Conservation (phyloP, 2,113 vertebrate species). For the Psilopsiagon aurifrons region DNA sequence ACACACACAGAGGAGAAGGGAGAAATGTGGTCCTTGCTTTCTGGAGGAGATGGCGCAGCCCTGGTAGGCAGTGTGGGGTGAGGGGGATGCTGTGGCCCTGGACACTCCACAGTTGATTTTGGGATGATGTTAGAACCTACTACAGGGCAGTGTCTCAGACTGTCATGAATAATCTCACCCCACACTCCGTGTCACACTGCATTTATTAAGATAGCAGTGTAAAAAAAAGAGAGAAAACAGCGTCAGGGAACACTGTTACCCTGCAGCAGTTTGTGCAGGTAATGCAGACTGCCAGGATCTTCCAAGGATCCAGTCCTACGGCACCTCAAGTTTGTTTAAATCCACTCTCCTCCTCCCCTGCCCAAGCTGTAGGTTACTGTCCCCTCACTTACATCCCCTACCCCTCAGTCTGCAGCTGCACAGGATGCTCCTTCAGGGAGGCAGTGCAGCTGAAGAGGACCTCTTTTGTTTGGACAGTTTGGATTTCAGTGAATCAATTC, state of each 20-base stretch:
- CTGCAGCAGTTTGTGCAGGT: not conserved
- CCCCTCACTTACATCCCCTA: not conserved
- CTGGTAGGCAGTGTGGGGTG: not conserved
- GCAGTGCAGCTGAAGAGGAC: not conserved
- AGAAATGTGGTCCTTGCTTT: not conserved
- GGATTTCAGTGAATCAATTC: not conserved
- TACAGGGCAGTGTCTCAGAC: not conserved
- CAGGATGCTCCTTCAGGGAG: not conserved
- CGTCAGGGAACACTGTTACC: not conserved
- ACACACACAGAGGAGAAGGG: not conserved
- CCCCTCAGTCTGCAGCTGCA: not conserved
- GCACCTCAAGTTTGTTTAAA: not conserved
- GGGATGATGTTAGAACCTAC: not conserved
- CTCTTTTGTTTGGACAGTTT: not conserved
- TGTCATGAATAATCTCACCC: not conserved
- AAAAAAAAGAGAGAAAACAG: not conserved
- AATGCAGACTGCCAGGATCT: not conserved
- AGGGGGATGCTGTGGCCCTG: rapidly evolving
- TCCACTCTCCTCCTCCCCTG: not conserved
- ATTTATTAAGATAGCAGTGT: not conserved
- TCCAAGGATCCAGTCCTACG: not conserved
- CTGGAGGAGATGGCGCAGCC: not conserved
- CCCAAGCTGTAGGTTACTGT: not conserved
- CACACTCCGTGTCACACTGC: not conserved
- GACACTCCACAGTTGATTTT: not conserved